Conservation (phyloP, 2,888 invertebrate species). For the Anaspis maculata region DNA sequence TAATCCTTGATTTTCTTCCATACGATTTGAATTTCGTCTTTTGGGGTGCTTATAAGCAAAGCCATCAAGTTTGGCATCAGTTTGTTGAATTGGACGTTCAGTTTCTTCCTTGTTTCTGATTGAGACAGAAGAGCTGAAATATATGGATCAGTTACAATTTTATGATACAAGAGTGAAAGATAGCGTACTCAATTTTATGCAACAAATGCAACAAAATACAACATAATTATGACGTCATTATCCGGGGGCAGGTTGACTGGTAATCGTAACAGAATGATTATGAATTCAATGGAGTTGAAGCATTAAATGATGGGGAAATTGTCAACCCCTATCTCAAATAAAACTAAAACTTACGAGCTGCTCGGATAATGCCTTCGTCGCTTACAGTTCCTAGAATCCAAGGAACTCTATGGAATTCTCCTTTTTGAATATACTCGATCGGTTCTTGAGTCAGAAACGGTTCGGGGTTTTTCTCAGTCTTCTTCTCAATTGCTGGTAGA, state of each 20-base stretch:
- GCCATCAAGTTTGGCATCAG: constrained; percentile 20
- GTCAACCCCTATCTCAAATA: too few relatives aligned
- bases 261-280: too few relatives aligned
- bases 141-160: not conserved
- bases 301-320: too few relatives aligned
- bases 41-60: constrained; percentile 18
- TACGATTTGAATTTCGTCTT: constrained; percentile 10
- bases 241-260: too few relatives aligned
- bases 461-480: constrained; percentile 25
- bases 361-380: constrained; percentile 45
- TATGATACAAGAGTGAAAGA: too few relatives aligned
- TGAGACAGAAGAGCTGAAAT: constrained; percentile 25
- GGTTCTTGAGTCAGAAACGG: constrained; percentile 44
- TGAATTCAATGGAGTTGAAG: too few relatives aligned
- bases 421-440: constrained; percentile 31
- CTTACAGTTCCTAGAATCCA: constrained; percentile 43
- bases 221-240: too few relatives aligned
- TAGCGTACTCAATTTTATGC: too few relatives aligned
- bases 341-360: constrained; percentile 23
- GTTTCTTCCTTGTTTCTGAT: constrained; percentile 13
- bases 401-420: constrained; percentile 40
- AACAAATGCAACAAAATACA: too few relatives aligned
- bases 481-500: constrained; percentile 41
- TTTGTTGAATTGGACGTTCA: constrained; percentile 23
- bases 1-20: constrained; percentile 23